Evolutionary conservation across 2,113 vertebrate genomes (phyloP).

Genomic region (Macaca nemestrina): DNA sequence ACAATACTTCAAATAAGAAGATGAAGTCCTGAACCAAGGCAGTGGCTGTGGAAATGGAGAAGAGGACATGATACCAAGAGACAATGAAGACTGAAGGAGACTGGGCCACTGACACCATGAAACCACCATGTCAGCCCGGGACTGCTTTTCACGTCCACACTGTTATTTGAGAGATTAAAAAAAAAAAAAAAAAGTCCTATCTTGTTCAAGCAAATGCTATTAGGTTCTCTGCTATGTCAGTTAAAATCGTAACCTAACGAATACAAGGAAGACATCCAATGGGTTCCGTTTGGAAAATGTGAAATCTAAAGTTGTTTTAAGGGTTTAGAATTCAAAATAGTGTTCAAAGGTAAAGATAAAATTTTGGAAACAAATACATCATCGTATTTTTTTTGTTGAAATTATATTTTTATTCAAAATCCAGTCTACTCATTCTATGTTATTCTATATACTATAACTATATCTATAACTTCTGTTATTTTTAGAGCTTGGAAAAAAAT

Average conservation of each 20-base stretch:
- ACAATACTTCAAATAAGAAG: not conserved
- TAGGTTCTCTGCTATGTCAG: not conserved
- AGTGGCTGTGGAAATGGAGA: not conserved
- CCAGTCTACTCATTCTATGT: not conserved
- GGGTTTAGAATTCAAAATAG: not conserved
- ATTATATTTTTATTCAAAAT: slow-evolving; percentile 53
- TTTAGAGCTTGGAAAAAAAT: not conserved
- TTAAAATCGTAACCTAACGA: not conserved
- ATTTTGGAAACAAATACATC: not conserved
- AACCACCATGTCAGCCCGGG: not conserved
- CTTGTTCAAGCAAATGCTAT: not conserved
- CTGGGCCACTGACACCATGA: not conserved
- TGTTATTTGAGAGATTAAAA: not conserved
- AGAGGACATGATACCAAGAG: not conserved
- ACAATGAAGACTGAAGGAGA: not conserved
- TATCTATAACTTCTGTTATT: not conserved
- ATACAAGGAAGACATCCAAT: not conserved
- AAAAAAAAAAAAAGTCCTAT: not conserved
- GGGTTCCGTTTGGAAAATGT: not conserved
- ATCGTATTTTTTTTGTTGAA: not conserved
- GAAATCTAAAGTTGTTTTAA: not conserved
- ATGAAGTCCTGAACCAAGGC: not conserved
- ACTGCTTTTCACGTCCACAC: not conserved
- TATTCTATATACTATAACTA: not conserved
- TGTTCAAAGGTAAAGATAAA: not conserved